Evolutionary conservation across 2,888 invertebrate genomes (phyloP).

Genomic region (Meiosimyza decipiens): DNA sequence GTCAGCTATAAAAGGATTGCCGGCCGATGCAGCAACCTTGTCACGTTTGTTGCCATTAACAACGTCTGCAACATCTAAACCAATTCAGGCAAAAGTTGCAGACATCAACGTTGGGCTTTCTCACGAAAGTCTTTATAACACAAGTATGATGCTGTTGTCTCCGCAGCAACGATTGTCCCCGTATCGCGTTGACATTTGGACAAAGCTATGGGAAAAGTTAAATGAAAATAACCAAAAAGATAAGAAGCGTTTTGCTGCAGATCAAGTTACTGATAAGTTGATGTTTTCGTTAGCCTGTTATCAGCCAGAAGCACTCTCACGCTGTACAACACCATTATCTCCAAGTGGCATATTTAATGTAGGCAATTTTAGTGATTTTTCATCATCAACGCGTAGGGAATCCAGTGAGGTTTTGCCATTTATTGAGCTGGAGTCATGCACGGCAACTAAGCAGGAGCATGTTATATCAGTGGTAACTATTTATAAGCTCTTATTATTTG

Average conservation of each 20-base stretch:
- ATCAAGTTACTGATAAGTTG: constrained; percentile 80
- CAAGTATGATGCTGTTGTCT: constrained; percentile 84
- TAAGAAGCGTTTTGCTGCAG: constrained; percentile 74
- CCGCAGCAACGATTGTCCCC: constrained; percentile 87
- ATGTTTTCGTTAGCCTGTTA: constrained; percentile 85
- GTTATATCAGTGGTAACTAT: constrained; percentile 81
- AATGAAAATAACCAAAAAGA: constrained; percentile 71
- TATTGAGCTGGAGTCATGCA: constrained; percentile 84
- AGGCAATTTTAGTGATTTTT: constrained; percentile 66
- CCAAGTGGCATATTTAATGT: constrained; percentile 72
- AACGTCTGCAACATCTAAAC: constrained; percentile 65
- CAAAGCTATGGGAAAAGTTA: constrained; percentile 80
- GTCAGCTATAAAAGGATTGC: constrained; percentile 77
- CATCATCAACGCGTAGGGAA: constrained; percentile 64
- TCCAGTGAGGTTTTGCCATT: constrained; percentile 77
- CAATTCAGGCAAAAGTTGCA: constrained; percentile 65
- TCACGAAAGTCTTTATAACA: constrained; percentile 83
- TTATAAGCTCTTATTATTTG: not conserved
- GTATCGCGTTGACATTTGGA: constrained; percentile 85
- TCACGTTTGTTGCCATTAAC: constrained; percentile 79
- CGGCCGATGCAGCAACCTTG: constrained; percentile 77
- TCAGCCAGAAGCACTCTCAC: constrained; percentile 86
- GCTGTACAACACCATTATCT: constrained; percentile 86
- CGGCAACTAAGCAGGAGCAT: constrained; percentile 89
- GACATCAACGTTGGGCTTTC: constrained; percentile 74